Conservation (phyloP, 2,797 vertebrate species). For the Lutjanus argentimaculatus region DNA sequence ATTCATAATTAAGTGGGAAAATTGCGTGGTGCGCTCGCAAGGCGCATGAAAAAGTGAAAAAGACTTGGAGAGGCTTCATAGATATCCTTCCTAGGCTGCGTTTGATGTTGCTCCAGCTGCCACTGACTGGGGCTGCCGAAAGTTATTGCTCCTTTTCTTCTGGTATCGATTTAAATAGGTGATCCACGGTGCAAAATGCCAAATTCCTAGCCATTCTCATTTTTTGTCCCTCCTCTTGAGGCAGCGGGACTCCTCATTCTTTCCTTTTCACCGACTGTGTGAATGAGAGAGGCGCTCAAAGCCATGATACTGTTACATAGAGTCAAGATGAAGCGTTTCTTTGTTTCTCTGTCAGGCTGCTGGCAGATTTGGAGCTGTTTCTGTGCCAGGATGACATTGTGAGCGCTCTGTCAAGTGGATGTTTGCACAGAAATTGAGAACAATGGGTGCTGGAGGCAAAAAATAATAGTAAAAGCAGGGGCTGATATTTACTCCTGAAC, state of each 20-base stretch:
- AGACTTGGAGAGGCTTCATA: conserved; percentile 50
- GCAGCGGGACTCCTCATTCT: conserved; percentile 29
- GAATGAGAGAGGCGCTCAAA: conserved; percentile 54
- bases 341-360: conserved; percentile 45
- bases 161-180: conserved; percentile 18
- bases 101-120: conserved; percentile 47
- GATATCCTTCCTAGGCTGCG: neutral
- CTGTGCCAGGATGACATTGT: conserved; percentile 15
- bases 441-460: conserved; percentile 11
- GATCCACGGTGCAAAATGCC: conserved; percentile 4
- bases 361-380: conserved; percentile 21
- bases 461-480: neutral
- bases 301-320: conserved; percentile 13
- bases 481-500: neutral
- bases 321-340: conserved; percentile 53
- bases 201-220: conserved; percentile 9
- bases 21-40: conserved; percentile 7
- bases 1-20: conserved; percentile 6
- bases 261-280: conserved; percentile 10
- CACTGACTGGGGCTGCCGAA: conserved; percentile 22
- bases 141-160: conserved; percentile 34
- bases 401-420: conserved; percentile 35
- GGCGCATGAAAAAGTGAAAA: conserved; percentile 32
- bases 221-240: neutral
- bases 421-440: conserved; percentile 9